phyloP scores from a whole-genome alignment of 2,888 invertebrate species.

The Polyommatus iphigenia region DNA sequence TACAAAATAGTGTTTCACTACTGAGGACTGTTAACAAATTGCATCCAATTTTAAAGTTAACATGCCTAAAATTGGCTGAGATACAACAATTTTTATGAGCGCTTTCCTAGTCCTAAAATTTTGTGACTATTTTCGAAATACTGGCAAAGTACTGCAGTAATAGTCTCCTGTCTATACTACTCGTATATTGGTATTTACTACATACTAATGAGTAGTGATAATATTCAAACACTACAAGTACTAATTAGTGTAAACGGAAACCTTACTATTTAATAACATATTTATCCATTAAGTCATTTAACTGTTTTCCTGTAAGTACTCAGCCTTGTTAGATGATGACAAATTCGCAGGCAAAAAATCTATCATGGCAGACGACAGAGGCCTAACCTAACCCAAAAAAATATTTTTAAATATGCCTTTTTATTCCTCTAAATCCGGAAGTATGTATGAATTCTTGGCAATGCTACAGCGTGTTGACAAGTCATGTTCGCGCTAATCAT shows the following conservation, averaged over 20 bases:
- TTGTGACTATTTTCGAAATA: background rate
- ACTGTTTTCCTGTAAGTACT: background rate
- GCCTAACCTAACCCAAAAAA: background rate
- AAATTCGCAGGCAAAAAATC: background rate
- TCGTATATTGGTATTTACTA: background rate
- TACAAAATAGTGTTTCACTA: background rate
- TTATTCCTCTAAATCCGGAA: slow-evolving; percentile 11
- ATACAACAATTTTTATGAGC: slow-evolving; percentile 14
- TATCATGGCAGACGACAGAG: background rate
- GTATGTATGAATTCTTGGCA: slow-evolving; percentile 24
- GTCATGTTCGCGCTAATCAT: slow-evolving; percentile 25
- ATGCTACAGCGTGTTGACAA: background rate
- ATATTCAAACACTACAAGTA: background rate
- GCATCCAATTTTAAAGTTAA: background rate
- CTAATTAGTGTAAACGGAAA: slow-evolving; percentile 13
- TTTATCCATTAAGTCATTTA: background rate
- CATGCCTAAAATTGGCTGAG: background rate
- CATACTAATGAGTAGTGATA: background rate
- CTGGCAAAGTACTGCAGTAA: too few species aligned
- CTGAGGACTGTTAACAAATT: background rate
- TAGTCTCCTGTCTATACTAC: background rate
- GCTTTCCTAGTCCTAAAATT: background rate
- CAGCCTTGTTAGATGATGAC: background rate
- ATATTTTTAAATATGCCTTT: slow-evolving; percentile 10
- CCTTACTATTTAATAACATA: slow-evolving; percentile 11